Conservation (phyloP, 2,888 invertebrate species). For the Harpalus rubripes region DNA sequence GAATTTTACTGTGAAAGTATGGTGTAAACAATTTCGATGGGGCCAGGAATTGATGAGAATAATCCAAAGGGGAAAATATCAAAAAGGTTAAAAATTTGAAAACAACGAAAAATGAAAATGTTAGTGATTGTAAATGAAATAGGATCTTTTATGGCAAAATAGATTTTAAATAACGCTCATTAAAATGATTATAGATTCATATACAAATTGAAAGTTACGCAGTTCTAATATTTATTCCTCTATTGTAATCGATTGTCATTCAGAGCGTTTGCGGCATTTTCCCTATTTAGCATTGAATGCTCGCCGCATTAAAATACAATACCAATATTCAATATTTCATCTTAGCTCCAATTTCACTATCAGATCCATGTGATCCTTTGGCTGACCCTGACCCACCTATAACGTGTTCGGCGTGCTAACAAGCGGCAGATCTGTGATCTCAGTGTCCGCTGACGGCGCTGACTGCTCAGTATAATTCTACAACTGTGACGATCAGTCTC, state of each 20-base stretch:
- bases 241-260: not conserved
- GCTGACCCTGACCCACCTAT: conserved; percentile 52
- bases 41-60: too few relatives aligned
- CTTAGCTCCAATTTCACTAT: conserved; percentile 32
- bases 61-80: too few relatives aligned
- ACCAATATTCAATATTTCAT: conserved; percentile 13
- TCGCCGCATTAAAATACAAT: conserved; percentile 2
- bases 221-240: not conserved
- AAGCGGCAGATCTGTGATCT: conserved; percentile 34
- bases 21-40: too few relatives aligned
- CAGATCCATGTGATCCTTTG: conserved; percentile 12
- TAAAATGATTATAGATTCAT: too few relatives aligned
- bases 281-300: conserved; percentile 5
- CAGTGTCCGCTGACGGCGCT: conserved; percentile 8
- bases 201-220: too few relatives aligned
- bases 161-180: too few relatives aligned
- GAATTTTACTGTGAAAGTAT: too few relatives aligned
- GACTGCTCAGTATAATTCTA: not conserved
- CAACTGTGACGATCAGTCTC: conserved; percentile 14
- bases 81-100: not conserved
- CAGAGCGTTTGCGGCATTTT: not conserved
- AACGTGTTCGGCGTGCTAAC: conserved; percentile 39
- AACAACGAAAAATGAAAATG: not conserved
- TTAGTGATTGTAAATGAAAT: too few relatives aligned
- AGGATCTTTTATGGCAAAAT: too few relatives aligned